phyloP scores from a whole-genome alignment of 2,888 invertebrate genomes.

The Heterodera filipjevi region DNA sequence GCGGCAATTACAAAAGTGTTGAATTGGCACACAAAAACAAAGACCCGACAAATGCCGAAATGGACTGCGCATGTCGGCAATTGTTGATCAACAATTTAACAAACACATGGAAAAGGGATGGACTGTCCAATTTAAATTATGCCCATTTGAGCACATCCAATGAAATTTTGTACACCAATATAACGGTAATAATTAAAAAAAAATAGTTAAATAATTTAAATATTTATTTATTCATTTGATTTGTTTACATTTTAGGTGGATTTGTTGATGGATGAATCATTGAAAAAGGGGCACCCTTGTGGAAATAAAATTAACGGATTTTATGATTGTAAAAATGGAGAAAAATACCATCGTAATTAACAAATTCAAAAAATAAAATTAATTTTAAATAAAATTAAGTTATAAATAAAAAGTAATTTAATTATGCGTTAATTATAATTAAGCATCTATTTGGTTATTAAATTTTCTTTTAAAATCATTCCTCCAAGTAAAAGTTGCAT shows the following conservation, averaged over 20 bases:
- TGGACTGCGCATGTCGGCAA: not conserved
- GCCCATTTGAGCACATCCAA: not conserved
- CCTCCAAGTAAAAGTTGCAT: too few species aligned
- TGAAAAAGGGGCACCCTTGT: not conserved
- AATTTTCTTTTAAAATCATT: too few species aligned
- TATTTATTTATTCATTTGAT: not conserved
- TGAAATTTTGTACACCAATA: not conserved
- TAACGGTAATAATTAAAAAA: not conserved
- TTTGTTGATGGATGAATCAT: not conserved
- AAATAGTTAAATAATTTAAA: not conserved
- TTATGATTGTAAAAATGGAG: not conserved
- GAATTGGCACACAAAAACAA: not conserved
- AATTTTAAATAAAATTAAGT: too few species aligned
- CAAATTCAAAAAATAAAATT: not conserved
- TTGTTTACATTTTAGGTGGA: slow-evolving; percentile 5
- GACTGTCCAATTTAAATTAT: not conserved
- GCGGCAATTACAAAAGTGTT: not conserved
- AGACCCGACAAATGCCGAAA: not conserved
- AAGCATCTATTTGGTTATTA: too few species aligned
- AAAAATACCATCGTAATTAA: not conserved
- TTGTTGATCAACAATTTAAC: not conserved
- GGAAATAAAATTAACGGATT: not conserved
- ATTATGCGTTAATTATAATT: too few species aligned
- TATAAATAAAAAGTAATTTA: too few species aligned
- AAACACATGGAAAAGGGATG: not conserved